A percentile compares a stretch with the other conserved stretches of the same genome.
These are phyloP conservation scores for Apis dorsata DNA, from an alignment of 1,140 invertebrate species.

Conservation along the genomic window DNA sequence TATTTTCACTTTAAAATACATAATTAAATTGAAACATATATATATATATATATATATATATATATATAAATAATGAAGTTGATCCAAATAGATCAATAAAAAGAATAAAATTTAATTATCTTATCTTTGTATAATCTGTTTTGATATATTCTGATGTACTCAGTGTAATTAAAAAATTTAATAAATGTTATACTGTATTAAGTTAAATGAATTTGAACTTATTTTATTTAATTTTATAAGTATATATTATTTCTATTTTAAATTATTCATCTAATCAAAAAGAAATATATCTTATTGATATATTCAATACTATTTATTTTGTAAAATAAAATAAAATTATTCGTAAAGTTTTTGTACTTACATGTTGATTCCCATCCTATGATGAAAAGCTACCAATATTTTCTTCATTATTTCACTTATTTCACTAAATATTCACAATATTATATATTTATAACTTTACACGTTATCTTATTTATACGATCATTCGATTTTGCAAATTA, in stretches of 20 bases:
- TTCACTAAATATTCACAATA: not conserved
- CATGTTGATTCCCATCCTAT: not conserved
- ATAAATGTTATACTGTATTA: slow-evolving; percentile 26
- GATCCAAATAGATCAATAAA: not conserved
- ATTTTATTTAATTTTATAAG: not conserved
- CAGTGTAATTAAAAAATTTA: slow-evolving; percentile 22
- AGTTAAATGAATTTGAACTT: not conserved
- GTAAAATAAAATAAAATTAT: not conserved
- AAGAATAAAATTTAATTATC: not conserved
- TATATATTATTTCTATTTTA: not conserved
- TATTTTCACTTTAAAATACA: slow-evolving; percentile 1
- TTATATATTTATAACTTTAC: not conserved
- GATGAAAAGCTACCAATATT: not conserved
- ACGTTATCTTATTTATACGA: not conserved
- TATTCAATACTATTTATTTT: not conserved
- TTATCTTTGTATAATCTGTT: slow-evolving; percentile 17
- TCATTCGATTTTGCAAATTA: too few relatives aligned
- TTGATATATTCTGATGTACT: slow-evolving; percentile 6
- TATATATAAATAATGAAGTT: not conserved
- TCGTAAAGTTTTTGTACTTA: not conserved
- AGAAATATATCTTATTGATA: not conserved
- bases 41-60: not conserved
- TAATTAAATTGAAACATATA: not conserved
- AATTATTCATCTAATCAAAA: too few relatives aligned
- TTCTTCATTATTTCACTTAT: not conserved